These are phyloP conservation scores for Tortricodes alternella DNA, from an alignment of 2,888 invertebrate genomes.

Conservation along the genomic window DNA sequence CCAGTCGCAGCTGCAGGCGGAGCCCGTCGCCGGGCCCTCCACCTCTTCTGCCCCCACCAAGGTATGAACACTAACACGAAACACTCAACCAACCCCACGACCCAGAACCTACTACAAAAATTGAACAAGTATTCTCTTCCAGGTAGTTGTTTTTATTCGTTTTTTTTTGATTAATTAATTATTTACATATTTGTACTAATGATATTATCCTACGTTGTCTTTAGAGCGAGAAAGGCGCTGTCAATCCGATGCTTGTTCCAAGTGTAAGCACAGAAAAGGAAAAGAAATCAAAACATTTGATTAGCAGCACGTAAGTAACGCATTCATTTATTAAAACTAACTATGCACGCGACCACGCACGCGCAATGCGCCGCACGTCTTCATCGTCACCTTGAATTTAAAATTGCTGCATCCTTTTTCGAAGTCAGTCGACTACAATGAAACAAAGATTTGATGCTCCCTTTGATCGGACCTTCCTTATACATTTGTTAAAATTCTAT, in stretches of 20 bases:
- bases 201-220: neutral
- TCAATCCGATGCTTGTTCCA: conserved; percentile 35
- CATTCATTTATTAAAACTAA: neutral
- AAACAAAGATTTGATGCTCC: too few relatives aligned
- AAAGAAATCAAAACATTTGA: conserved; percentile 49
- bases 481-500: too few relatives aligned
- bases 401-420: too few relatives aligned
- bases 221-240: conserved; percentile 35
- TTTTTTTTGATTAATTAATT: too few relatives aligned
- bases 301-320: conserved; percentile 51
- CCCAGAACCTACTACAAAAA: too few relatives aligned
- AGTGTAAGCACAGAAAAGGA: conserved; percentile 50
- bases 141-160: too few relatives aligned
- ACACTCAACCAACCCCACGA: too few relatives aligned
- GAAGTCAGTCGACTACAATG: too few relatives aligned
- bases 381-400: too few relatives aligned
- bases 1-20: conserved; percentile 48
- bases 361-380: too few relatives aligned
- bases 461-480: too few relatives aligned
- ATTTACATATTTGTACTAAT: neutral
- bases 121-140: too few relatives aligned
- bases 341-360: neutral
- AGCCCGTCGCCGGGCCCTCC: conserved; percentile 39
- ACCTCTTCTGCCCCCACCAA: neutral
- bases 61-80: neutral